A percentile compares a stretch with the other conserved stretches of the same genome.
These are phyloP conservation scores for Dasysyrphus albostriatus DNA, from an alignment of 2,888 invertebrate genomes.

Conservation along the genomic window DNA sequence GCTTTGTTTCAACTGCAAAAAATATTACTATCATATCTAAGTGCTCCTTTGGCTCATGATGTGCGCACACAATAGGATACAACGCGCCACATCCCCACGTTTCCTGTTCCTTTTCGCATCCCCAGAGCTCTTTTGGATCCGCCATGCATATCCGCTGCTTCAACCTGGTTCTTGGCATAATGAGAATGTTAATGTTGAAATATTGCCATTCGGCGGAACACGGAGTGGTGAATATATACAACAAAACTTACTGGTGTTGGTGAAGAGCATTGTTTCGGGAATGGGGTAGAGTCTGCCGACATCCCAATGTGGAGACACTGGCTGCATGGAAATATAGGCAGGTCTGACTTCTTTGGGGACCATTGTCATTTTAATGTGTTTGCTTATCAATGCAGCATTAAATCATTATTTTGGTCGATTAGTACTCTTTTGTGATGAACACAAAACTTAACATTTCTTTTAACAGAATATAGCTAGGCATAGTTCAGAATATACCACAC, in stretches of 20 bases:
- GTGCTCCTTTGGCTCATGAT: constrained; percentile 76
- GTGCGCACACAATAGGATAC: constrained; percentile 75
- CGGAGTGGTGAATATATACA: constrained; percentile 7
- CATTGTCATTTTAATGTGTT: constrained; percentile 65
- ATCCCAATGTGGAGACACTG: not conserved
- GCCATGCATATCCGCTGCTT: constrained; percentile 67
- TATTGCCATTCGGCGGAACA: constrained; percentile 70
- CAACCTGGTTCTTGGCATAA: constrained; percentile 75
- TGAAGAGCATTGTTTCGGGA: not conserved
- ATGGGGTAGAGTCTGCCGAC: constrained; percentile 1
- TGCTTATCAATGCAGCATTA: constrained; percentile 51
- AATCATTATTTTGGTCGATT: constrained; percentile 68
- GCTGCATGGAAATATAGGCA: constrained; percentile 35
- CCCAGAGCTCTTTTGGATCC: constrained; percentile 63
- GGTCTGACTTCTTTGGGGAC: constrained; percentile 58
- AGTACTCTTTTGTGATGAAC: constrained; percentile 24
- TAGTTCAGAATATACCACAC: too few relatives aligned
- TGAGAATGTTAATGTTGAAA: constrained; percentile 75
- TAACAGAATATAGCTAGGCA: not conserved
- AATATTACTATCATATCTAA: constrained; percentile 76
- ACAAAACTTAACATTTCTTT: constrained; percentile 11
- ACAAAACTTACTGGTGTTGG: constrained; percentile 25
- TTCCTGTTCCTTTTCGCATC: constrained; percentile 46
- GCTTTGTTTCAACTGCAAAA: constrained; percentile 76
- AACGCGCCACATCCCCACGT: constrained; percentile 72